Evolutionary conservation across 2,797 vertebrate genomes (phyloP).

Genomic region (Agapornis canus): DNA sequence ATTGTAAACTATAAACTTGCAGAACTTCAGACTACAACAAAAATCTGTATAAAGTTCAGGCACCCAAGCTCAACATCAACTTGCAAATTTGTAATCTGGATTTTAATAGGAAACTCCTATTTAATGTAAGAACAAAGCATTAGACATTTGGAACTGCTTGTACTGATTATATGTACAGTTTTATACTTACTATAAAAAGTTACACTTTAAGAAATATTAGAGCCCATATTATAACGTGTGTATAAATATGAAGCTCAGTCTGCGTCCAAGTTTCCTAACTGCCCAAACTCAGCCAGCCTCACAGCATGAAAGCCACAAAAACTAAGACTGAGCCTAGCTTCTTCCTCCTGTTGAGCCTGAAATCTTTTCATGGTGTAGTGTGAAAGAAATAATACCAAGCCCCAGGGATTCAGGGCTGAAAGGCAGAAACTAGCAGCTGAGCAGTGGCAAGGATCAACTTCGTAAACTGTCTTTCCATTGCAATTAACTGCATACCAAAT

Average conservation of each 20-base stretch:
- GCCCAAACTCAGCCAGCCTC: neutral
- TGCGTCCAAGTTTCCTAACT: neutral
- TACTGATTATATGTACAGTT: neutral
- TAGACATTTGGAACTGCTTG: neutral
- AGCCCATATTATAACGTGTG: neutral
- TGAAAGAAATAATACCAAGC: neutral
- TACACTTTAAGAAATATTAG: neutral
- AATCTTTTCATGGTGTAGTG: neutral
- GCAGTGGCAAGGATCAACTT: constrained; percentile 5
- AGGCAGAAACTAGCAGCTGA: neutral
- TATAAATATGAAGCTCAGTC: neutral
- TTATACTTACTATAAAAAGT: neutral
- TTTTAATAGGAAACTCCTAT: neutral
- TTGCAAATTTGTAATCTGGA: neutral
- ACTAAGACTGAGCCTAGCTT: neutral
- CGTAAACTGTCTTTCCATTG: neutral
- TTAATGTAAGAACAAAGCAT: neutral
- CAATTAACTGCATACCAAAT: neutral
- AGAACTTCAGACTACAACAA: neutral
- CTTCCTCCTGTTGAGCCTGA: neutral
- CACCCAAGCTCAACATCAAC: neutral
- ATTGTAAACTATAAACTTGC: neutral
- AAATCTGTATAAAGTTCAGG: neutral
- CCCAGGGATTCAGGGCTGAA: neutral
- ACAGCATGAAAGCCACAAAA: neutral